Evolutionary conservation across 2,113 vertebrate species (phyloP).

Genomic region (Bufo gargarizans): DNA sequence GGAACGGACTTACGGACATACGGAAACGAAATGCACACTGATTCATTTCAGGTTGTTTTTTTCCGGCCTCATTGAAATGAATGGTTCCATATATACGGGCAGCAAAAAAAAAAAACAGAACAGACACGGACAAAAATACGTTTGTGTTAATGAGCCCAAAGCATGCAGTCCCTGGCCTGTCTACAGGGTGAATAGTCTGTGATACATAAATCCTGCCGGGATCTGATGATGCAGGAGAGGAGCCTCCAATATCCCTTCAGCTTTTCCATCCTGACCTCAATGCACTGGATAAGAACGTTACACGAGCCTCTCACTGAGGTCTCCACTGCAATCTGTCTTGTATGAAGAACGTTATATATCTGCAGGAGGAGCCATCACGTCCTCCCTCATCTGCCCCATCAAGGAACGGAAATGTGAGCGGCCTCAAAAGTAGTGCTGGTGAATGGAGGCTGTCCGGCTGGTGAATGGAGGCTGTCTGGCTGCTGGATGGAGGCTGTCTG

Average conservation of each 20-base stretch:
- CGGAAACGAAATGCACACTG: no score
- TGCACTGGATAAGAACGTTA: conserved; percentile 28
- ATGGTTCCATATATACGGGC: no score
- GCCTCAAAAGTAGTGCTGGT: not conserved
- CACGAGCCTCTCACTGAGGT: conserved; percentile 20
- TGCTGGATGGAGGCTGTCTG: no score
- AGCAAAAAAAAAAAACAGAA: no score
- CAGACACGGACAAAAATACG: no score
- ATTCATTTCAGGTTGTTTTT: no score
- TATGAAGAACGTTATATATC: not conserved
- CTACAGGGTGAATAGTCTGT: not conserved
- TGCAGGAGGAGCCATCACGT: not conserved
- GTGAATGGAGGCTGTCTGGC: not conserved
- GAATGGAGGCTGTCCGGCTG: not conserved
- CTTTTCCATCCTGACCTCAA: conserved; percentile 41
- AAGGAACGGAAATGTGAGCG: not conserved
- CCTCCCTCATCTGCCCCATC: not conserved
- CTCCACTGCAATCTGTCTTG: conserved; percentile 11
- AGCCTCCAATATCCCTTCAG: not conserved
- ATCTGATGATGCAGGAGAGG: not conserved
- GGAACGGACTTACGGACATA: no score
- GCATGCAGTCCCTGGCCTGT: not conserved
- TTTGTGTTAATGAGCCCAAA: no score
- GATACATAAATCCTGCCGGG: not conserved
- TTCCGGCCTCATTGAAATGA: no score